Evolutionary conservation across 2,113 vertebrate species (phyloP), one percentile per base, ranked within the genome.

Genomic region (Oreochromis spilurus): DNA sequence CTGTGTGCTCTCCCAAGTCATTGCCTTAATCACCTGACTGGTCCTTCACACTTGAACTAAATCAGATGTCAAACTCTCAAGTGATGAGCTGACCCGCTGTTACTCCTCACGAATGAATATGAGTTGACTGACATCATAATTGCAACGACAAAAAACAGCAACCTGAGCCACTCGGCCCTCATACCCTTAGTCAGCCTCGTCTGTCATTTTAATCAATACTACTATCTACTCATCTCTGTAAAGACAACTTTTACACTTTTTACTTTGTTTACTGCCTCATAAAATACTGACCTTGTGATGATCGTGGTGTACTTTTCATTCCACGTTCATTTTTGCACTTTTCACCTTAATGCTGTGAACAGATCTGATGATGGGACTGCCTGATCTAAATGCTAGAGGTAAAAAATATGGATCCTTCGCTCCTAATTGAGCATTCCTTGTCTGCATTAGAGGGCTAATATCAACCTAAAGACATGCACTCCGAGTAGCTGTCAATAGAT

Each of bases 11-110:
- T 84, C 81, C 86, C 87, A 90, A 92, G 91, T 91, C 83, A 84
- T 94, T 88, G 89, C 88, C 88, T 91, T 89, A 90, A 93, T 93
- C 91, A 92, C 88, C 85, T 58, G 86, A 86, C 84, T 87, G 88
- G 31, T 91, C 84, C 89, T 92, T 94, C 85, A 90, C 85, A 93
- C 88, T 91, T 91, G 90, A 92, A 90, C 88, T 84, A 83, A 89
- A 84, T 89, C 84, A 40, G 82, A 84, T 91, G 90, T 93, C 87
- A 92, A 87, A 83, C 88, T 90, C 77, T 90, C 21, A 21, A 52
- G 75, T 36, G 10, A 84, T 79, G 87, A 90, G 80, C 83, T 86
- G 90, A 92, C 55, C 87, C 21, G 10, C 31, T 83, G 75, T 34
- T 85, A 77, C 83, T 79, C 67, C 36, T 62, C 17, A 60, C 2